These are phyloP conservation scores for Coryphaenoides rupestris DNA, from an alignment of 2,113 vertebrate genomes.

Conservation along the genomic window DNA sequence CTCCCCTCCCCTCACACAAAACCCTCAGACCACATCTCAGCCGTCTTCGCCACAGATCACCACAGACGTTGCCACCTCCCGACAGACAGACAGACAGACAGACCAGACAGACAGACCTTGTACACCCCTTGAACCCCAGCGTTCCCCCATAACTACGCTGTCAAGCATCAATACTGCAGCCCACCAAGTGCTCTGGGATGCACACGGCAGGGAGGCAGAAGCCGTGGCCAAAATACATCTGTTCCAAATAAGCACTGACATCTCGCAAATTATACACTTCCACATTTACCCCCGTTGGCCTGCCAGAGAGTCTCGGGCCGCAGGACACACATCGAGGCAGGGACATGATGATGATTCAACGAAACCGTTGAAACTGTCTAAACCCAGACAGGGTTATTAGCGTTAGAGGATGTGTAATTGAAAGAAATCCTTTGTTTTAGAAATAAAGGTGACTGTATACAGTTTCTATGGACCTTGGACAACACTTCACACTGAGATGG, in stretches of 20 bases:
- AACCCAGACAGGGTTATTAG: constrained; percentile 46
- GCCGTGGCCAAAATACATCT: constrained; percentile 64
- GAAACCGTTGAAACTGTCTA: constrained; percentile 53
- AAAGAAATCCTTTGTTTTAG: constrained; percentile 33
- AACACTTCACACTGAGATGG: too few species aligned
- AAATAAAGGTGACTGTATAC: too few species aligned
- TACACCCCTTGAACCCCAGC: constrained; percentile 48
- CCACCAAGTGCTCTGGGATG: constrained; percentile 44
- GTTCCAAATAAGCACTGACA: constrained; percentile 71
- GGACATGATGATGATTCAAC: constrained; percentile 61
- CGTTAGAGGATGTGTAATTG: constrained; percentile 28
- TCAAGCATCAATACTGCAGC: constrained; percentile 38
- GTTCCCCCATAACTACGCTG: constrained; percentile 16
- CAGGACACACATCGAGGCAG: constrained; percentile 59
- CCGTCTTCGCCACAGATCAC: constrained; percentile 43
- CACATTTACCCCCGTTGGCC: constrained; percentile 56
- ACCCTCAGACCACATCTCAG: constrained; percentile 38
- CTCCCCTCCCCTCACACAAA: constrained; percentile 11
- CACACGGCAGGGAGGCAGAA: constrained; percentile 56
- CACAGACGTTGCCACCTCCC: constrained; percentile 38
- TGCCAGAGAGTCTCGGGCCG: constrained; percentile 47
- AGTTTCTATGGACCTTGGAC: too few species aligned
- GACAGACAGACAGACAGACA: too few species aligned
- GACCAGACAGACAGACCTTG: constrained; percentile 58
- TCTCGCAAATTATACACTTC: constrained; percentile 69